phyloP scores from a whole-genome alignment of 1,140 invertebrate species.

The Drosophila pallidifrons region DNA sequence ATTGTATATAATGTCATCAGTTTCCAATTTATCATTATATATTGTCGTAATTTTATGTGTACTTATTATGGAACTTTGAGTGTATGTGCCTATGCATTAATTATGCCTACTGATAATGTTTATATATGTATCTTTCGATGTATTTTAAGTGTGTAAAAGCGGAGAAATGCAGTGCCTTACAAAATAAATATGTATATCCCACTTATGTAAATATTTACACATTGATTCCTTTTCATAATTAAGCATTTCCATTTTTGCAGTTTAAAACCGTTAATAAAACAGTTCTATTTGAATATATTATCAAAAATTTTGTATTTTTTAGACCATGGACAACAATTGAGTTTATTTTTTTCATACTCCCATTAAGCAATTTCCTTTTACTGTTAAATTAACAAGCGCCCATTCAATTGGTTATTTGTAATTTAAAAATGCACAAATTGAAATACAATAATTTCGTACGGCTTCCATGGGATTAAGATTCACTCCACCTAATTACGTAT shows the following conservation, averaged over 20 bases:
- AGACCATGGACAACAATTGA: too few species aligned
- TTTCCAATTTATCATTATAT: conserved; percentile 28
- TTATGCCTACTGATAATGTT: conserved; percentile 33
- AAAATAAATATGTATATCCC: conserved; percentile 17
- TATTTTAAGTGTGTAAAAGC: conserved; percentile 23
- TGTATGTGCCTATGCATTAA: conserved; percentile 41
- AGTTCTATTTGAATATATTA: too few species aligned
- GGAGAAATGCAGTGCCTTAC: conserved; percentile 41
- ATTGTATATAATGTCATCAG: conserved; percentile 45
- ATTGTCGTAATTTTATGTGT: conserved; percentile 38
- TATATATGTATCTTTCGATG: conserved; percentile 27
- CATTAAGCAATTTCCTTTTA: too few species aligned
- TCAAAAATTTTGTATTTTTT: too few species aligned
- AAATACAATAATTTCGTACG: background rate
- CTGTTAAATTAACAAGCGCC: too few species aligned
- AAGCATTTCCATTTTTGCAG: background rate
- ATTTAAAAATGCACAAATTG: too few species aligned
- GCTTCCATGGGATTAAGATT: background rate
- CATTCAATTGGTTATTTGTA: too few species aligned
- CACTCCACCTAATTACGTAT: conserved; percentile 4
- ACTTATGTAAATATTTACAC: background rate
- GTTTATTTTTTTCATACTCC: too few species aligned
- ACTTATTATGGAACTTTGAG: conserved; percentile 28
- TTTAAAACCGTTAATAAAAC: background rate
- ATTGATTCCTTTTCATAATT: background rate